Evolutionary conservation across 2,113 vertebrate genomes (phyloP).

Genomic region (Progne subis): DNA sequence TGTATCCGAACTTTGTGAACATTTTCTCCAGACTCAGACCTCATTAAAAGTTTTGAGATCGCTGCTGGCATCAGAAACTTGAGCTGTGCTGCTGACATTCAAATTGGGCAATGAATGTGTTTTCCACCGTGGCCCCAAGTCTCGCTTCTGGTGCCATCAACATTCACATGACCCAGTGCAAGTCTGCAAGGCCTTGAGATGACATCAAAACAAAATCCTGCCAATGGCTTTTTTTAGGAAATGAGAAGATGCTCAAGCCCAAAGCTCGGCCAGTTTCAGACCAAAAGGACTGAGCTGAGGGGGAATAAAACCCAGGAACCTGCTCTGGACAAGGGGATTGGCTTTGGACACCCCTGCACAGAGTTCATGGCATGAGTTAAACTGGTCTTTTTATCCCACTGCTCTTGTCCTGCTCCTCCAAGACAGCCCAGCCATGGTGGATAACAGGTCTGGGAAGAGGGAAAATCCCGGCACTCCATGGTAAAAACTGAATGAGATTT

Average conservation of each 20-base stretch:
- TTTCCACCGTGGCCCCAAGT: slow-evolving; percentile 14
- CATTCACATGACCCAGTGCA: background rate
- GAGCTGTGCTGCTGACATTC: background rate
- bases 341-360: background rate
- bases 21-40: background rate
- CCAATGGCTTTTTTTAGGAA: background rate
- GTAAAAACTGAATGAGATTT: background rate
- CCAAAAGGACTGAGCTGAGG: background rate
- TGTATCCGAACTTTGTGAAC: background rate
- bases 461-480: background rate
- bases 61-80: background rate
- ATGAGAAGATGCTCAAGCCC: background rate
- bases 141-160: background rate
- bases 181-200: background rate
- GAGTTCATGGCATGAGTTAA: rapidly evolving
- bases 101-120: slow-evolving; percentile 9
- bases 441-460: background rate
- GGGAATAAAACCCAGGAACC: background rate
- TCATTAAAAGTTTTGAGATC: background rate
- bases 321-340: background rate
- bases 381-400: background rate
- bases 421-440: background rate
- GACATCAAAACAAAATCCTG: slow-evolving; percentile 10
- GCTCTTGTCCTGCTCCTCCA: background rate
- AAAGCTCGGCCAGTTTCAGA: background rate